Evolutionary conservation across 1,140 invertebrate genomes (phyloP).

Genomic region (Sinella curviseta): DNA sequence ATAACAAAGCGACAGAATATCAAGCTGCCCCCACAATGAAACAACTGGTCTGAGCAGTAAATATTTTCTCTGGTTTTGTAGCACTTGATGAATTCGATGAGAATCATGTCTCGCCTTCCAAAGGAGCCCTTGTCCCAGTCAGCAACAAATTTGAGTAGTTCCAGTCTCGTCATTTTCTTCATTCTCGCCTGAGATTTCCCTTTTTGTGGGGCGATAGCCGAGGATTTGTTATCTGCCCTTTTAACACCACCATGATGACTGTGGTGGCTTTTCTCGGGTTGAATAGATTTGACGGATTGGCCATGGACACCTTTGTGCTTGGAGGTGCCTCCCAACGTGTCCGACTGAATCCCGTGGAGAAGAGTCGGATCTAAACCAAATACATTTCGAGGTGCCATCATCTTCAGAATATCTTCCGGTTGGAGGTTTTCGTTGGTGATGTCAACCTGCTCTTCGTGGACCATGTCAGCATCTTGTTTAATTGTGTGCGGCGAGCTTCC

Average conservation of each 20-base stretch:
- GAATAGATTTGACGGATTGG: no score
- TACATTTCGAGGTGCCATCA: not conserved
- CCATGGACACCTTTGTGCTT: not conserved
- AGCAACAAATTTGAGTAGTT: not conserved
- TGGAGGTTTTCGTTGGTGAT: not conserved
- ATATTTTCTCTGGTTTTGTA: constrained; percentile 8
- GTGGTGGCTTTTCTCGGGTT: no score
- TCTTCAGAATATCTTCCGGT: not conserved
- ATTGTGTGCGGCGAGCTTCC: not conserved
- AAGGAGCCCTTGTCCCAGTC: constrained; percentile 21
- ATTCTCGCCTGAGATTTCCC: not conserved
- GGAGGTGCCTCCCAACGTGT: not conserved
- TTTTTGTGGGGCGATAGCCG: no score
- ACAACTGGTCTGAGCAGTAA: not conserved
- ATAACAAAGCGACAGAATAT: constrained; percentile 14
- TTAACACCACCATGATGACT: no score
- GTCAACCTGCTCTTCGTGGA: not conserved
- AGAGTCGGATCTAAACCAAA: not conserved
- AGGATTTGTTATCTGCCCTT: no score
- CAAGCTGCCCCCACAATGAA: constrained; percentile 1
- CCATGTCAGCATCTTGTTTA: not conserved
- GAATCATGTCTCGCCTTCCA: not conserved
- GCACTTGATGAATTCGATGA: not conserved
- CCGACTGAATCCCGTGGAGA: not conserved
- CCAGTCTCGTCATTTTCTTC: constrained; percentile 3